phyloP scores from a whole-genome alignment of 1,140 invertebrate genomes.

The Drosophila kurseongensis region DNA sequence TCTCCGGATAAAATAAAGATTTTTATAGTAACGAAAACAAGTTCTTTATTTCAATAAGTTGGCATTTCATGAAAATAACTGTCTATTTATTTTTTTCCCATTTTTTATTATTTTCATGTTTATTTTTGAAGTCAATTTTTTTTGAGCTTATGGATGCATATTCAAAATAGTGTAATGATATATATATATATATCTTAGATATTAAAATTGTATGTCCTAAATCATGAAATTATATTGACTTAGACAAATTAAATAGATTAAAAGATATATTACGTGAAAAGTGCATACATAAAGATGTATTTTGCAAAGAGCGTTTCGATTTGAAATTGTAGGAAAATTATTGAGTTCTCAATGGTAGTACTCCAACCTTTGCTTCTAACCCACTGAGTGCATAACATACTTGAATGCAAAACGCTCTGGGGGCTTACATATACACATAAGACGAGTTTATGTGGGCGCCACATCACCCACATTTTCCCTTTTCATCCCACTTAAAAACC shows the following conservation, averaged over 20 bases:
- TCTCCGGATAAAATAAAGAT: background rate
- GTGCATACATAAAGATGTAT: too few relatives aligned
- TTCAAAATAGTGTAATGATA: too few relatives aligned
- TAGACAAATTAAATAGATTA: too few relatives aligned
- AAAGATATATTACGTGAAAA: too few relatives aligned
- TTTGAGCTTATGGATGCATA: too few relatives aligned
- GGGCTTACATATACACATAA: slow-evolving; percentile 25
- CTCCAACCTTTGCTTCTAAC: slow-evolving; percentile 2
- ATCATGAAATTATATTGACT: too few relatives aligned
- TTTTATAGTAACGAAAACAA: background rate
- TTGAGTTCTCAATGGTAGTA: background rate
- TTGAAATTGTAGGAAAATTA: background rate
- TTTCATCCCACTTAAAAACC: background rate
- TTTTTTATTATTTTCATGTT: too few relatives aligned
- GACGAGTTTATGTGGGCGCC: slow-evolving; percentile 21
- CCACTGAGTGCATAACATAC: slow-evolving; percentile 46
- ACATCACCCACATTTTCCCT: background rate
- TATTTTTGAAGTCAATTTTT: background rate
- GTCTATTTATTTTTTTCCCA: too few relatives aligned
- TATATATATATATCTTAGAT: too few relatives aligned
- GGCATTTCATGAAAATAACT: too few relatives aligned
- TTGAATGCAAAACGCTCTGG: slow-evolving; percentile 59
- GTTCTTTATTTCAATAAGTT: too few relatives aligned
- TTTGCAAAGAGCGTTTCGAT: background rate
- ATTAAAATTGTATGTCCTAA: too few relatives aligned